Percentiles rank a stretch among this genome's conserved stretches.
phyloP scores from a whole-genome alignment of 2,888 invertebrate genomes.

The Sturmia bella region DNA sequence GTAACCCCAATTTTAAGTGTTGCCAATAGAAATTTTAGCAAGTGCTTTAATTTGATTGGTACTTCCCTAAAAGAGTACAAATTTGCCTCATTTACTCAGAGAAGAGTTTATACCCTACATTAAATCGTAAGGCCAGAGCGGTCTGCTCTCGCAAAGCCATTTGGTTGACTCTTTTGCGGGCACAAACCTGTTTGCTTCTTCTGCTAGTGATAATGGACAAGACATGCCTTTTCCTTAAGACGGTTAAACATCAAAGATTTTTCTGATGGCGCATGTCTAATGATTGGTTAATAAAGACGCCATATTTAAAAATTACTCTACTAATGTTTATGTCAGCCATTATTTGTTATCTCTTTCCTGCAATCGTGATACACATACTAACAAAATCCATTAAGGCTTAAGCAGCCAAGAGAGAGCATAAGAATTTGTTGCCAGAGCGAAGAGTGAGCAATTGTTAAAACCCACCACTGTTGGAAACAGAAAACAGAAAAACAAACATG shows the following conservation, averaged over 20 bases:
- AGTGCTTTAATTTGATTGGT: conserved; percentile 68
- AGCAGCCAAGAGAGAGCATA: conserved; percentile 17
- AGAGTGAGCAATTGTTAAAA: conserved; percentile 10
- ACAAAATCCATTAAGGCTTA: background rate
- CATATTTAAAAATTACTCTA: conserved; percentile 81
- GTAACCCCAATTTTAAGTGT: conserved; percentile 69
- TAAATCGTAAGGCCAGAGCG: conserved; percentile 21
- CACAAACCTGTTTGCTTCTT: conserved; percentile 67
- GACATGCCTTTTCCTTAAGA: conserved; percentile 60
- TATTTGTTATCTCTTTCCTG: conserved; percentile 63
- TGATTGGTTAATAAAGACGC: conserved; percentile 81
- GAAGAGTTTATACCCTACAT: conserved; percentile 18
- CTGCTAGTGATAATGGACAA: conserved; percentile 46
- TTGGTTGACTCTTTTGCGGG: conserved; percentile 8
- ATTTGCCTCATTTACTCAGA: background rate
- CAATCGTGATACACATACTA: conserved; percentile 6
- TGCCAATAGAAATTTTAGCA: conserved; percentile 50
- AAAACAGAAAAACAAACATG: background rate
- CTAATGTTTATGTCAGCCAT: conserved; percentile 72
- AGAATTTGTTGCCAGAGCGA: conserved; percentile 40
- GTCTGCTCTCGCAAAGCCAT: background rate
- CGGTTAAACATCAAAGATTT: conserved; percentile 63
- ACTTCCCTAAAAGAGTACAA: conserved; percentile 18
- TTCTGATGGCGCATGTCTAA: conserved; percentile 79
- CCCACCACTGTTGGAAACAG: conserved; percentile 30